Percentiles rank a stretch among this genome's conserved stretches.
These are phyloP conservation scores for Herpetotheres cachinnans DNA, from an alignment of 2,113 vertebrate species.

Conservation along the genomic window DNA sequence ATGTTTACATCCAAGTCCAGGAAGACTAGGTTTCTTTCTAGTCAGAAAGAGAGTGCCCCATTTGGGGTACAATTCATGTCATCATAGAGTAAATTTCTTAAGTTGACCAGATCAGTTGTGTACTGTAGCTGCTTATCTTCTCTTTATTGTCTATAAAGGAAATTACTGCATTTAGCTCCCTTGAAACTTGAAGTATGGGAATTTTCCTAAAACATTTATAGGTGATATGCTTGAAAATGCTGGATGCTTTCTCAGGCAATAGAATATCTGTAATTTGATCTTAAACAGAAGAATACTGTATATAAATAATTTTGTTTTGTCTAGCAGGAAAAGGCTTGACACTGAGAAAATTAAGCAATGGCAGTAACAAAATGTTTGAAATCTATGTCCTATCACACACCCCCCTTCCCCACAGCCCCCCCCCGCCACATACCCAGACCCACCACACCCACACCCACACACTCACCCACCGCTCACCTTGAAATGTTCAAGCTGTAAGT, in stretches of 20 bases:
- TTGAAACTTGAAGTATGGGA: not conserved
- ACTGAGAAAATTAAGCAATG: not conserved
- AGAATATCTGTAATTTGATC: not conserved
- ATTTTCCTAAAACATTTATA: not conserved
- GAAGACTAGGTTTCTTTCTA: not conserved
- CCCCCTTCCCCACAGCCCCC: no score
- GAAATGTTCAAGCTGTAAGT: not conserved
- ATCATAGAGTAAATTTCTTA: not conserved
- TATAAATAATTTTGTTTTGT: not conserved
- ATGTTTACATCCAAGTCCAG: accelerated
- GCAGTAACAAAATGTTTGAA: not conserved
- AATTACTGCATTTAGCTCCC: not conserved
- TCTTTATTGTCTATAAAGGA: not conserved
- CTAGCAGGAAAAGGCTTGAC: not conserved
- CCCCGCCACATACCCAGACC: no score
- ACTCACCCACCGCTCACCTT: not conserved
- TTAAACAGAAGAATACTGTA: not conserved
- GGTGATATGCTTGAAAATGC: not conserved
- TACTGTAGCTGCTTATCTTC: not conserved
- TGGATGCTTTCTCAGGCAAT: not conserved
- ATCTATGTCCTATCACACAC: not conserved
- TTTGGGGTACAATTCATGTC: not conserved
- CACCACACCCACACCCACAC: not conserved
- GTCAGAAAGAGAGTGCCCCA: accelerated
- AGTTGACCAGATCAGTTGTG: not conserved